A percentile compares a stretch with the other conserved stretches of the same genome.
These are phyloP conservation scores for Myotis lucifugus DNA, from an alignment of 2,113 vertebrate species.

Conservation along the genomic window DNA sequence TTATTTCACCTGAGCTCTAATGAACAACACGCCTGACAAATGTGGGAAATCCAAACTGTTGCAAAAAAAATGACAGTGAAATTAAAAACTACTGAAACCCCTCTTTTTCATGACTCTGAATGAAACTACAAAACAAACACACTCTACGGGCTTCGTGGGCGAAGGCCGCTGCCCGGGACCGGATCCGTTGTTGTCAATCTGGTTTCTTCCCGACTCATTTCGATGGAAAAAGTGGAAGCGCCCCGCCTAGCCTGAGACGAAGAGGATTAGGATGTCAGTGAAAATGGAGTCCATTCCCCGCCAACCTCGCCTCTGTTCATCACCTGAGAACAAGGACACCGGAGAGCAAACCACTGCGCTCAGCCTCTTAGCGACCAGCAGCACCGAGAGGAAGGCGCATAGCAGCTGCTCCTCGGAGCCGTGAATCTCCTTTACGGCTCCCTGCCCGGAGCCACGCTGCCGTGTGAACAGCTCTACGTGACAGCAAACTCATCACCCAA, in stretches of 20 bases:
- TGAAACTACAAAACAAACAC: neutral
- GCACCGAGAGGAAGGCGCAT: neutral
- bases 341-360: neutral
- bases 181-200: neutral
- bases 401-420: neutral
- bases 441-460: neutral
- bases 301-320: neutral
- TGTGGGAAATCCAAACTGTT: neutral
- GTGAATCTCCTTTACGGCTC: neutral
- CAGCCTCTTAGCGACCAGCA: neutral
- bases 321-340: neutral
- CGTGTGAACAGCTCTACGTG: neutral
- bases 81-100: too few species aligned
- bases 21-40: neutral
- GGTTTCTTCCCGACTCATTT: neutral
- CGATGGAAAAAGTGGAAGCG: neutral
- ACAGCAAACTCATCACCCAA: neutral
- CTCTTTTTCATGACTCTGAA: neutral
- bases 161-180: neutral
- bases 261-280: neutral
- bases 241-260: neutral
- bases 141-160: neutral
- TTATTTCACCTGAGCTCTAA: neutral
- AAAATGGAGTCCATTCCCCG: neutral
- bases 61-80: neutral